These are phyloP conservation scores for Apoderus coryli DNA, from an alignment of 2,888 invertebrate species.

Conservation along the genomic window DNA sequence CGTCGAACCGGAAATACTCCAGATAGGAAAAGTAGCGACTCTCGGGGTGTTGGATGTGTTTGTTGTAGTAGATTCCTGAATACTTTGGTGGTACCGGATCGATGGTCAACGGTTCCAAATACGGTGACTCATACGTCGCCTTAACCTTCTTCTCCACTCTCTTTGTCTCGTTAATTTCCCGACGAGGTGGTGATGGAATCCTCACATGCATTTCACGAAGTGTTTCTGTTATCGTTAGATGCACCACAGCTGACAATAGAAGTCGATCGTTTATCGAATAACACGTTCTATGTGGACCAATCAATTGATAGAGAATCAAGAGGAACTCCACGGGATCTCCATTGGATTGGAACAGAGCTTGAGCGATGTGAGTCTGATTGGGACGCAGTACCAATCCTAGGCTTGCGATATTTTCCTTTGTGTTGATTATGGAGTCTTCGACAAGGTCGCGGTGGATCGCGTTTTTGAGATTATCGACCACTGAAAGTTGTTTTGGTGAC, in stretches of 20 bases:
- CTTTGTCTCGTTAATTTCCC: constrained; percentile 10
- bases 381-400: constrained; percentile 27
- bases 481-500: constrained; percentile 25
- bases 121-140: constrained; percentile 23
- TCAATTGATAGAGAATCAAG: constrained; percentile 27
- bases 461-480: constrained; percentile 21
- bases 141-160: constrained; percentile 14
- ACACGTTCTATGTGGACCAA: constrained; percentile 23
- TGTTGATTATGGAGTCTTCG: constrained; percentile 19
- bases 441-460: constrained; percentile 19
- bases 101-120: constrained; percentile 23
- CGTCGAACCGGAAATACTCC: too few species aligned
- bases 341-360: constrained; percentile 25
- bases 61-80: constrained; percentile 24
- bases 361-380: constrained; percentile 19
- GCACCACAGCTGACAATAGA: constrained; percentile 29
- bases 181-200: constrained; percentile 29
- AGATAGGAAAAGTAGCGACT: constrained; percentile 28
- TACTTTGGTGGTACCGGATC: constrained; percentile 17
- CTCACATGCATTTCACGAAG: constrained; percentile 30
- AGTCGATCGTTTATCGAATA: constrained; percentile 30
- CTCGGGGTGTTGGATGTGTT: constrained; percentile 24
- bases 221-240: constrained; percentile 28
- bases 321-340: constrained; percentile 28
- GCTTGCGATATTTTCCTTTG: constrained; percentile 22